phyloP scores from a whole-genome alignment of 2,888 invertebrate species.

The Apamea monoglypha region DNA sequence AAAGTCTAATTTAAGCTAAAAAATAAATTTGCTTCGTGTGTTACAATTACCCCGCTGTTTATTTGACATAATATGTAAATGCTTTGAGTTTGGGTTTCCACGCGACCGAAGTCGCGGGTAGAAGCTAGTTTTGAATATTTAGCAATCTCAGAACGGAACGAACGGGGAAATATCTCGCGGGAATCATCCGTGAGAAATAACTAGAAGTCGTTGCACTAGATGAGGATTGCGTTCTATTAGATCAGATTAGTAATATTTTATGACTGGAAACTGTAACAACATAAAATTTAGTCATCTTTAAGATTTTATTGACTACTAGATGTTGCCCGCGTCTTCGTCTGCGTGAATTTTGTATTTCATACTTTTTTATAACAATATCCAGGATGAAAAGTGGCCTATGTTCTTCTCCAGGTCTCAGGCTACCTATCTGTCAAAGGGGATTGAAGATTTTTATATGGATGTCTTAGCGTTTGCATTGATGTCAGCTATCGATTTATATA shows the following conservation, averaged over 20 bases:
- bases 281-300: neutral
- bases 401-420: too few species aligned
- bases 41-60: too few species aligned
- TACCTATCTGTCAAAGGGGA: too few species aligned
- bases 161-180: constrained; percentile 17
- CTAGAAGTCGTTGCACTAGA: constrained; percentile 14
- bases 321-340: neutral
- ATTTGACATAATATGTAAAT: too few species aligned
- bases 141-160: constrained; percentile 21
- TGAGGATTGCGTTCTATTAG: constrained; percentile 8
- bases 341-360: too few species aligned
- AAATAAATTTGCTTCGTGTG: neutral
- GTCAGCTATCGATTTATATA: too few species aligned
- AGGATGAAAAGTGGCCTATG: neutral
- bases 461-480: too few species aligned
- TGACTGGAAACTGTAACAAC: constrained; percentile 2
- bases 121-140: constrained; percentile 33
- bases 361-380: neutral
- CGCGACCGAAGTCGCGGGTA: neutral
- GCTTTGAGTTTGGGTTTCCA: neutral
- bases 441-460: too few species aligned
- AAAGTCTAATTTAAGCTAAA: neutral
- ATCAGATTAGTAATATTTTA: constrained; percentile 27
- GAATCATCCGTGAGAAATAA: constrained; percentile 21
- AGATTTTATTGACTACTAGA: neutral